Conservation (phyloP, 2,888 invertebrate species). For the Eucriotettix oculatus region DNA sequence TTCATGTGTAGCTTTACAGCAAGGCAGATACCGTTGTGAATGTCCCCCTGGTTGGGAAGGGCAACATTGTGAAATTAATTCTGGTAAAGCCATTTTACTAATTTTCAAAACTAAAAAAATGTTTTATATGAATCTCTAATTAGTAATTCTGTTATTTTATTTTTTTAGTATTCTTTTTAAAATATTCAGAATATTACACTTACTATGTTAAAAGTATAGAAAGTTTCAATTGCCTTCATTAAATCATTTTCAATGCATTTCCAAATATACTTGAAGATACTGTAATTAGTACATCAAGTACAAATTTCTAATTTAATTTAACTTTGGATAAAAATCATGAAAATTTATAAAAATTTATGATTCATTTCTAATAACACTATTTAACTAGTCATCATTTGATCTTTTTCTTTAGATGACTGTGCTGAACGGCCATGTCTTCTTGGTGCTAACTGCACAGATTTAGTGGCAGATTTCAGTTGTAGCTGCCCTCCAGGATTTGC, state of each 20-base stretch:
- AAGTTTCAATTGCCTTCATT: no score
- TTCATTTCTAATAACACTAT: no score
- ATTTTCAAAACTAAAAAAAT: no score
- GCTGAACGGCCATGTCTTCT: conserved; percentile 81
- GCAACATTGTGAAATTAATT: conserved; percentile 82
- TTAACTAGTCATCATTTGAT: neutral
- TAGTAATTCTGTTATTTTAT: neutral
- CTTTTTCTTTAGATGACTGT: conserved; percentile 55
- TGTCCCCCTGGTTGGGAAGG: conserved; percentile 97
- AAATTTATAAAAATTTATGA: no score
- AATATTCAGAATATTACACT: neutral
- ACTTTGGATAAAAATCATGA: no score
- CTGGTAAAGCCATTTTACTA: conserved; percentile 15
- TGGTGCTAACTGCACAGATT: conserved; percentile 82
- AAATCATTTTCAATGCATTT: no score
- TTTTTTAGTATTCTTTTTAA: neutral
- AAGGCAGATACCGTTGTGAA: conserved; percentile 86
- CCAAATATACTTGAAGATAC: no score
- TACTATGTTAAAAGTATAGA: no score
- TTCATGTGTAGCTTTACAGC: conserved; percentile 73
- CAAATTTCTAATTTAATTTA: no score
- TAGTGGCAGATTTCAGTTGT: conserved; percentile 87
- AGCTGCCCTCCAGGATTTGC: conserved; percentile 86
- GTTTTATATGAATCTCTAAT: no score
- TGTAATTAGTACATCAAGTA: no score